Evolutionary conservation across 2,888 invertebrate species (phyloP).

Genomic region (Acleris cristana): DNA sequence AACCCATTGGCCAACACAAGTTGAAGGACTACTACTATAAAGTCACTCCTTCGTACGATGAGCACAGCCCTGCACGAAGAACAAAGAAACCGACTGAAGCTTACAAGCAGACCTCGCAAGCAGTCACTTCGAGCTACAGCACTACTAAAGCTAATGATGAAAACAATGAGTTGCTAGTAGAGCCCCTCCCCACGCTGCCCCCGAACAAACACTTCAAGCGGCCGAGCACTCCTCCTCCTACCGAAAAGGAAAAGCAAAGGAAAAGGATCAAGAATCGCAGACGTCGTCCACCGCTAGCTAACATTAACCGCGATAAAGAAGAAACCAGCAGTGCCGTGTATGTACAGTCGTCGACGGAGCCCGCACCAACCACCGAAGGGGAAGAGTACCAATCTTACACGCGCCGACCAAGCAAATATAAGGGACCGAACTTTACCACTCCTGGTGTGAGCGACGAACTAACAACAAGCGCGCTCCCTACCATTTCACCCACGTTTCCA

Average conservation of each 20-base stretch:
- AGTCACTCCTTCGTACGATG: constrained; percentile 70
- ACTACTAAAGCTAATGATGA: constrained; percentile 58
- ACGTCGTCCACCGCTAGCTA: constrained; percentile 69
- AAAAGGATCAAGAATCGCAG: constrained; percentile 77
- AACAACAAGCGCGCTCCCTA: constrained; percentile 76
- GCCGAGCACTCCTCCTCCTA: constrained; percentile 55
- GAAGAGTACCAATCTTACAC: constrained; percentile 70
- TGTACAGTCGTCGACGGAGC: constrained; percentile 55
- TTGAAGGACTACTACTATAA: constrained; percentile 78
- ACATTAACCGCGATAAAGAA: constrained; percentile 59
- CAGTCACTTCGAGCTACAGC: constrained; percentile 40
- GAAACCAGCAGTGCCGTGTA: constrained; percentile 56
- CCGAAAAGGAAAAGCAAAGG: constrained; percentile 69
- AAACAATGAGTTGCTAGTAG: constrained; percentile 57
- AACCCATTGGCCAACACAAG: constrained; percentile 74
- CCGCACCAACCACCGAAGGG: constrained; percentile 53
- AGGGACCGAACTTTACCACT: constrained; percentile 66
- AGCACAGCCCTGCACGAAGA: constrained; percentile 63
- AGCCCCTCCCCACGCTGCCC: constrained; percentile 75
- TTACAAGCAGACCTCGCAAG: constrained; percentile 43
- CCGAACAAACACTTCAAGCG: constrained; percentile 76
- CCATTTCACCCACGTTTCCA: constrained; percentile 73
- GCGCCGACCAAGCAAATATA: constrained; percentile 65
- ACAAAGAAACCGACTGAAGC: constrained; percentile 70
- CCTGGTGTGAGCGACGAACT: constrained; percentile 73